Conservation (phyloP, 2,888 invertebrate genomes). For the Petrolisthes manimaculis region DNA sequence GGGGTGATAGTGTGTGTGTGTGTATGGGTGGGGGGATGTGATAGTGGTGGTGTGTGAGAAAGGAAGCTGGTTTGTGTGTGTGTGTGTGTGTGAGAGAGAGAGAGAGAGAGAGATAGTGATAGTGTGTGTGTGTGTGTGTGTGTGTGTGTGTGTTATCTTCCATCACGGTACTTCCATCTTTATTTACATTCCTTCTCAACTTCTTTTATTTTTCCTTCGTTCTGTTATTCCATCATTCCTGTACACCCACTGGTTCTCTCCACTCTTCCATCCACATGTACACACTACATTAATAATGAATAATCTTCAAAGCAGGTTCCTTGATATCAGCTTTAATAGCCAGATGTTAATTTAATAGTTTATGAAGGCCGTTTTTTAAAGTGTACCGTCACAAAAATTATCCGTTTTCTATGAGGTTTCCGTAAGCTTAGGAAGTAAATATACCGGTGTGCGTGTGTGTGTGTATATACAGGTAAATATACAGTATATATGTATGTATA, state of each 20-base stretch:
- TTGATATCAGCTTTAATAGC: conserved; percentile 18
- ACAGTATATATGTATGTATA: neutral
- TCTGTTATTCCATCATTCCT: too few relatives aligned
- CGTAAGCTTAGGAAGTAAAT: conserved; percentile 8
- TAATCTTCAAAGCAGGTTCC: conserved; percentile 3
- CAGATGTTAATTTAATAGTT: conserved; percentile 18
- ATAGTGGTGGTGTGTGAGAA: too few relatives aligned
- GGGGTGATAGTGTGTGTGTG: too few relatives aligned
- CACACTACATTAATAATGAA: conserved; percentile 3
- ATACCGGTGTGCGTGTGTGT: neutral
- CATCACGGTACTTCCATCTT: neutral
- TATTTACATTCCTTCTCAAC: neutral
- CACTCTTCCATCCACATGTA: neutral
- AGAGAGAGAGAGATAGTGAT: too few relatives aligned
- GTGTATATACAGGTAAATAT: neutral
- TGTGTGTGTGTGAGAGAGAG: too few relatives aligned
- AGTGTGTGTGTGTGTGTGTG: too few relatives aligned
- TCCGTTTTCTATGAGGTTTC: conserved; percentile 1
- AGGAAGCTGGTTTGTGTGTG: too few relatives aligned
- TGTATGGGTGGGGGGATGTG: too few relatives aligned
- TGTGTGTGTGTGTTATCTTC: too few relatives aligned
- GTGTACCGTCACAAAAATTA: conserved; percentile 12
- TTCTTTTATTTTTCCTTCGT: neutral
- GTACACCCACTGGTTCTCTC: neutral
- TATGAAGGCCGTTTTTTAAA: conserved; percentile 12